Evolutionary conservation across 2,113 vertebrate genomes (phyloP).

Genomic region (Petroica traversi): DNA sequence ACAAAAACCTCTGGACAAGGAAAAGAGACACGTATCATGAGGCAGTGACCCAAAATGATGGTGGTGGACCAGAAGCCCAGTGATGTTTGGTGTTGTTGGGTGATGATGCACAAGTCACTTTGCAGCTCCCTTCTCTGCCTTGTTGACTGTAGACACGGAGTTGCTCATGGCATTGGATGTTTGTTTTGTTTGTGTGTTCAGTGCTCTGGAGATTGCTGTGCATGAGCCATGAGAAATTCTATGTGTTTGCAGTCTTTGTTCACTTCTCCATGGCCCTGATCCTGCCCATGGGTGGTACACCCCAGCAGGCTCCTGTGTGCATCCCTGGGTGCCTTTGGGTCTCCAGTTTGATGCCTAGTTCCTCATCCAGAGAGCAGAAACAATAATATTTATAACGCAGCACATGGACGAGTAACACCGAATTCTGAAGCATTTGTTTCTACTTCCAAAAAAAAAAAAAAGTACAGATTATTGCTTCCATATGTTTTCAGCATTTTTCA

Average conservation of each 20-base stretch:
- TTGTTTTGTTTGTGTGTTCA: neutral
- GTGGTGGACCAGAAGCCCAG: neutral
- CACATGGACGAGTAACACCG: neutral
- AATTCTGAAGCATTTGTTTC: slow-evolving; percentile 45
- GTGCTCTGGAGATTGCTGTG: neutral
- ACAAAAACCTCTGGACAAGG: neutral
- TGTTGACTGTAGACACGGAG: neutral
- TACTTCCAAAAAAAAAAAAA: neutral
- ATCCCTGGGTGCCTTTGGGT: neutral
- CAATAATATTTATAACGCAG: neutral
- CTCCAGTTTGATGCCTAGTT: neutral
- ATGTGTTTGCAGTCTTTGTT: neutral
- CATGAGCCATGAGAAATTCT: neutral
- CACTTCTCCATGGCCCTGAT: neutral
- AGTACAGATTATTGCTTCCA: slow-evolving; percentile 59
- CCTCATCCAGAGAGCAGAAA: slow-evolving; percentile 25
- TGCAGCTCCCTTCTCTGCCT: neutral
- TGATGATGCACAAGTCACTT: neutral
- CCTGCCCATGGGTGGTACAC: neutral
- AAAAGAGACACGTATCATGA: rapidly evolving
- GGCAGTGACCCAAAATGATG: neutral
- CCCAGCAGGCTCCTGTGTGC: neutral
- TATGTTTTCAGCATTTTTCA: slow-evolving; percentile 59
- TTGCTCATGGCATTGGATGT: neutral
- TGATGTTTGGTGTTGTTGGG: neutral